Conservation (phyloP, 2,888 invertebrate genomes). For the Schizotus pectinicornis region DNA sequence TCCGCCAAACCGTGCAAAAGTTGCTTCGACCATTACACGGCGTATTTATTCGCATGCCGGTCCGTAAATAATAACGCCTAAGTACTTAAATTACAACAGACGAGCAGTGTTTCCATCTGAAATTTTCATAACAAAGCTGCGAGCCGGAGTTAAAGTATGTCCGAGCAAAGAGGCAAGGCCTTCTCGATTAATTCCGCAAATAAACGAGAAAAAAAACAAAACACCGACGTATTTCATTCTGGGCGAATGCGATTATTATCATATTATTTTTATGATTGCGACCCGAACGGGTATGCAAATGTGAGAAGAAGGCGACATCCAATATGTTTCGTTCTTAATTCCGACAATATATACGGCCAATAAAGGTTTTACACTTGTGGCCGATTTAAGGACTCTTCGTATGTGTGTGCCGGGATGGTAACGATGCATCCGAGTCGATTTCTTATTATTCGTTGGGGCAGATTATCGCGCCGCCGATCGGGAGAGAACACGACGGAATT, state of each 20-base stretch:
- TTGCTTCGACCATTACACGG: constrained; percentile 39
- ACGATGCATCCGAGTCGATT: constrained; percentile 26
- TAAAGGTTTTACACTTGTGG: constrained; percentile 48
- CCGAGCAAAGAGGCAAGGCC: constrained; percentile 30
- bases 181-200: constrained; percentile 37
- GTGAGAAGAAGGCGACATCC: constrained; percentile 48
- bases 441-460: constrained; percentile 32
- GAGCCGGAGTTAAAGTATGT: constrained; percentile 31
- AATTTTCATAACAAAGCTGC: constrained; percentile 44
- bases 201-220: constrained; percentile 33
- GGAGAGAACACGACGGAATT: constrained; percentile 39
- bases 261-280: constrained; percentile 52
- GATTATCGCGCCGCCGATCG: constrained; percentile 40
- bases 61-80: constrained; percentile 45
- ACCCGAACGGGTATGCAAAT: constrained; percentile 50
- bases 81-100: constrained; percentile 44
- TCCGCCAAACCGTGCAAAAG: constrained; percentile 28
- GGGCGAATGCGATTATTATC: constrained; percentile 49
- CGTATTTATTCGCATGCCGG: constrained; percentile 43
- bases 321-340: constrained; percentile 51
- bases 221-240: constrained; percentile 46
- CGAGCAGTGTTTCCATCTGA: constrained; percentile 33
- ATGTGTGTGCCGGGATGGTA: constrained; percentile 13
- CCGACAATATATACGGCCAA: constrained; percentile 50
- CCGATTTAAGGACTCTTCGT: constrained; percentile 31